Evolutionary conservation across 2,888 invertebrate species (phyloP), one percentile per base, ranked within the genome.

Genomic region (Eumacrocentrus americanus): DNA sequence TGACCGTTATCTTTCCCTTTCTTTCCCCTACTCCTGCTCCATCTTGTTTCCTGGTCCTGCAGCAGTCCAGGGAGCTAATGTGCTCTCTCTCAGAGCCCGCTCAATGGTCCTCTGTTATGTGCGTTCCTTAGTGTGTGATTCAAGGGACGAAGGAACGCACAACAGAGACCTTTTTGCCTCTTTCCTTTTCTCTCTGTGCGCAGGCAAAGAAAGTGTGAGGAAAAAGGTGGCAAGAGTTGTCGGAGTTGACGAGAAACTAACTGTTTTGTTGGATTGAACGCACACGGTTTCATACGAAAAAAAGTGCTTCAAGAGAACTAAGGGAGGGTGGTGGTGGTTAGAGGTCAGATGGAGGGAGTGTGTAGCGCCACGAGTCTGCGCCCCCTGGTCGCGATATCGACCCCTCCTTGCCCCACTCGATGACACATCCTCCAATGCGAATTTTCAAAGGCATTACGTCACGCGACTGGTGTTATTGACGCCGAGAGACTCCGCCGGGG

Each of bases 351-450:
- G n/a, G n/a, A n/a, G n/a, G n/a, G n/a, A n/a, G n/a, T n/a, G n/a
- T n/a, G n/a, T n/a, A n/a, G n/a, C n/a, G n/a, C n/a, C 48, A 46
- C 44, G 63, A 53, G 55, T 60, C 58, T 62, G 64, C 66, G 58
- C 53, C 48, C 23, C 65, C 38, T 25, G 44, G 46, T 18, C 46
- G 42, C 48, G 47, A 35, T 75, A 76, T 76, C 75, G 74, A 75
- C 77, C 77, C 72, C 70, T 73, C 55, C 54, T 58, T 25, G 37
- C 69, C 69, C 72, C 72, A 73, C 74, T 74, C 74, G 73, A 76
- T 75, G 76, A 74, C 75, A 72, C 76, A 73, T 78, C 77, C 77
- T 75, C 79, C 79, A 78, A 78, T 78, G 74, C 75, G 72, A 68
- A 71, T 70, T 73, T 67, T 68, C 70, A 64, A 70, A 69, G 69